phyloP scores from a whole-genome alignment of 2,797 vertebrate genomes.

The Mallotus villosus region DNA sequence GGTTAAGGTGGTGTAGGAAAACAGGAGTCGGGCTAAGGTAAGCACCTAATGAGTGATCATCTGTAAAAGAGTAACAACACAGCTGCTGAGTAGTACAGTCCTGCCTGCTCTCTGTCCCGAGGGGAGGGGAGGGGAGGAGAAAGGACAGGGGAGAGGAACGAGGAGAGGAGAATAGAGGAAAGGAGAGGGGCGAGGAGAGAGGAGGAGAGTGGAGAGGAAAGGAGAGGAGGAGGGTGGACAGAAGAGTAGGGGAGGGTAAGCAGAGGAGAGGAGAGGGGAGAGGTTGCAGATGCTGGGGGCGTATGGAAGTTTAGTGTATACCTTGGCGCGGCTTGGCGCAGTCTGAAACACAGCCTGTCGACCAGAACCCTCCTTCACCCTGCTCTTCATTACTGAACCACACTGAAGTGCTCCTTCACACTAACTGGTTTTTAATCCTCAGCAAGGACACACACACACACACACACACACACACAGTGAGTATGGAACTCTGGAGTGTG shows the following conservation, averaged over 20 bases:
- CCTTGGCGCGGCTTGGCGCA: too few species aligned
- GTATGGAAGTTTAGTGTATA: too few species aligned
- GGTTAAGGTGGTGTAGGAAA: background rate
- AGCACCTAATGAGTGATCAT: background rate
- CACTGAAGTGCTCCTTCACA: background rate
- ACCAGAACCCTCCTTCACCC: too few species aligned
- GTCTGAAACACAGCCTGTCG: too few species aligned
- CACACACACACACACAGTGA: conserved; percentile 2
- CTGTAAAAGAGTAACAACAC: background rate
- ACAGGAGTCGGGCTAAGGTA: background rate
- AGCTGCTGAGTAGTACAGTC: background rate
- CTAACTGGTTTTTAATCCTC: conserved; percentile 36
- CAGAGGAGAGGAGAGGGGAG: too few species aligned
- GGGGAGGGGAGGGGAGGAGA: too few species aligned
- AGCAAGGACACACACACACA: conserved; percentile 6
- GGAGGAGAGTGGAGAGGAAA: too few species aligned
- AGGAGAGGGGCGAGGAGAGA: background rate
- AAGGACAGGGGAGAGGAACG: too few species aligned
- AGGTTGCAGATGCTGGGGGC: too few species aligned
- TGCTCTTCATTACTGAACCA: background rate
- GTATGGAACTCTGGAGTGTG: conserved; percentile 13
- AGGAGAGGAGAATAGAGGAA: background rate
- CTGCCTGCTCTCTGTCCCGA: too few species aligned
- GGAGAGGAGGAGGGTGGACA: too few species aligned
- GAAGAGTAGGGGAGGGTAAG: too few species aligned